Base-by-base conservation (phyloP, 2,113 vertebrate species). In the Ctenomys sociabilis region DNA sequence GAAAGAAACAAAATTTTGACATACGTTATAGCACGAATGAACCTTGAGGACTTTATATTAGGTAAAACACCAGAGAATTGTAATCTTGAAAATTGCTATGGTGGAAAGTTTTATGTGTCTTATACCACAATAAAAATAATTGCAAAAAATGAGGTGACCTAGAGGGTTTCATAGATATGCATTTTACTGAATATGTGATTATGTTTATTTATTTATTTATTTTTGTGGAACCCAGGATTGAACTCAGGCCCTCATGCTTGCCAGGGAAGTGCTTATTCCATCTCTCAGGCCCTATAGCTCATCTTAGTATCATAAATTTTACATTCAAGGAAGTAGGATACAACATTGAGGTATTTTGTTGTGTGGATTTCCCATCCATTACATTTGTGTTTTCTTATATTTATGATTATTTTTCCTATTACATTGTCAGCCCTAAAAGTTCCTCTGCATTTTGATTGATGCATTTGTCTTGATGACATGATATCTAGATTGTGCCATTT, bases 301-400 rank as follows among this genome's bases (percentile, higher is more conserved):
- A 83, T 90, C 28, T 91, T 86, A 83, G 17, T 90, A 64, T 93
- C 90, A 84, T 75, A 88, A 95, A 68, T 93, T 87, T 87, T 77
- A 1, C 4, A 70, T 6, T 85, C 7, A 88, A n/a, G 72, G 94
- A 66, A 78, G 22, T 95, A 85, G 52, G 43, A 35, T 85, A 57
- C 11, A 90, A 11, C 45, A 57, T 40, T 75, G 22, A 84, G 8
- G 72, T 28, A 68, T 95, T 91, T 73, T 93, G 52, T 35, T 84
- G 14, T 90, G 40, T 85, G 11, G 40, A 88, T 92, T 95, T 30
- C 30, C 0, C 10, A 61, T 57, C 52, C 16, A 52, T 90, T 93
- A 84, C 30, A 14, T 57, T 70, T 72, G 7, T 13, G 35, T 82
- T 90, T 92, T 88, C 7, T 92, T 83, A 28, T 5, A 70, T 95